These are phyloP conservation scores for Synergus gifuensis DNA, from an alignment of 2,888 invertebrate genomes.

Conservation along the genomic window DNA sequence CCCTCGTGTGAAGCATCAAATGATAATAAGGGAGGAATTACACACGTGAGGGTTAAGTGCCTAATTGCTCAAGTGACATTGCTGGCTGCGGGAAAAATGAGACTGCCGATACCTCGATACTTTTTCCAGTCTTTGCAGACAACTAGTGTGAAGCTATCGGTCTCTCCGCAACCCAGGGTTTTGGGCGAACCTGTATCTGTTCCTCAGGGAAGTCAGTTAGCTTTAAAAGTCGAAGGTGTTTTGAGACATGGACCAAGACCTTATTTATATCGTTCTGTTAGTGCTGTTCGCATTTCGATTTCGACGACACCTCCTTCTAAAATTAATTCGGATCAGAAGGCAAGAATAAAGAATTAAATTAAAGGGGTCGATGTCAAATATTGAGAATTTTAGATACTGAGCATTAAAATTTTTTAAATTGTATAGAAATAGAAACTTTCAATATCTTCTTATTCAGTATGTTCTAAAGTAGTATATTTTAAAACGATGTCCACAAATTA, in stretches of 20 bases:
- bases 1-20: slow-evolving; percentile 66
- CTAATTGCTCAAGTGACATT: slow-evolving; percentile 80
- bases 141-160: slow-evolving; percentile 89
- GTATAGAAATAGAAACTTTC: no score
- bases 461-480: no score
- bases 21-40: slow-evolving; percentile 73
- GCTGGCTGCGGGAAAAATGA: slow-evolving; percentile 78
- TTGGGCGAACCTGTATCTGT: slow-evolving; percentile 91
- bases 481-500: no score
- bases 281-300: slow-evolving; percentile 85
- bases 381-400: not conserved
- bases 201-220: slow-evolving; percentile 90
- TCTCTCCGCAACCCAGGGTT: slow-evolving; percentile 88
- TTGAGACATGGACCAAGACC: slow-evolving; percentile 86
- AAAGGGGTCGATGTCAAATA: not conserved
- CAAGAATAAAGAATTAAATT: slow-evolving; percentile 44
- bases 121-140: slow-evolving; percentile 92
- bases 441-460: no score
- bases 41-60: slow-evolving; percentile 77
- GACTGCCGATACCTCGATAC: slow-evolving; percentile 84
- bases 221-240: slow-evolving; percentile 96
- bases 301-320: slow-evolving; percentile 79
- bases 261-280: slow-evolving; percentile 85
- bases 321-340: slow-evolving; percentile 79
- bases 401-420: no score